Base-by-base conservation (phyloP, 2,888 invertebrate species). In the Merodon equestris region DNA sequence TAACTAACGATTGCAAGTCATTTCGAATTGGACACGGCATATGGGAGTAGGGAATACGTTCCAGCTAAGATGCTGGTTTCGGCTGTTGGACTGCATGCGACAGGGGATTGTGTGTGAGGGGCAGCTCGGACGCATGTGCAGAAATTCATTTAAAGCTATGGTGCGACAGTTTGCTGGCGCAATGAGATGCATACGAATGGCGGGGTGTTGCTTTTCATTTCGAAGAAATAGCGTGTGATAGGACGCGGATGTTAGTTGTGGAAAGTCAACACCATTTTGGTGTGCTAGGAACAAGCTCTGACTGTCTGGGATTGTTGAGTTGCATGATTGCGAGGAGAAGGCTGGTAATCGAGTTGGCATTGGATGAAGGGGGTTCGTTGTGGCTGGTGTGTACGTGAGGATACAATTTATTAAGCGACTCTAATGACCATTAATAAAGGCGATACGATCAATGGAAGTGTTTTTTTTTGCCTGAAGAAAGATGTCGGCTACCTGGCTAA, bases 351-450 rank as follows among this genome's bases (percentile, higher is more conserved):
- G 27, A 27, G 27, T 7, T 27, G 50, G 18, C 10, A 44, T 1
- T 44, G 34, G 27, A 14, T 57, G 27, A 2, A 27, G n/a, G n/a
- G 47, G 17, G 18, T 58, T 10, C 17, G 15, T 17, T 54, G 7
- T 40, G 17, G 9, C 40, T 12, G 9, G 14, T 40, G 42, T 68
- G 54, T 56, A 60, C 45, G 51, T 70, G 68, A 60, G 68, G 58
- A 27, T 2, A 64, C 68, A 74, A 79, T 79, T 79, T 79, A 79
- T 79, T 79, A 79, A 74, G 74, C 74, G 74, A 58, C 68, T 74
- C 64, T 79, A 79, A 79, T 74, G 79, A 79, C 79, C 68, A 79
- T 74, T 79, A 79, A 79, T 79, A 79, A 79, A 74, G 57, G 64
- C 50, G 79, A 79, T 79, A 74, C 58, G 54, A 74, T 79, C 79